Conservation (phyloP, 2,113 vertebrate genomes). For the Trachemys scripta region DNA sequence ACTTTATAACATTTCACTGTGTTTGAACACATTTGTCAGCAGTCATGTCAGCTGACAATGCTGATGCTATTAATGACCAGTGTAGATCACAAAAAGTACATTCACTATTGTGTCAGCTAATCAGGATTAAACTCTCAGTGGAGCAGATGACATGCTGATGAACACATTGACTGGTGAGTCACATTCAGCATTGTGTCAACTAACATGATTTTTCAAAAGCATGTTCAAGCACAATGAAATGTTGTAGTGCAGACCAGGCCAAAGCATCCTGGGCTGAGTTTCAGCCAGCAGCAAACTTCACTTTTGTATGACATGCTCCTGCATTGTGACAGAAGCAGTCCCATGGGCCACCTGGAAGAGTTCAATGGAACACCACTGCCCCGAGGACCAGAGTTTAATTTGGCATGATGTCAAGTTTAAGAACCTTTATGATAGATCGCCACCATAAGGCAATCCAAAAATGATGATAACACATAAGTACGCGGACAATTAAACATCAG, state of each 20-base stretch:
- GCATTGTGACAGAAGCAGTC: not conserved
- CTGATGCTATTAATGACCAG: not conserved
- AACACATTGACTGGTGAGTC: not conserved
- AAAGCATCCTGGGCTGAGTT: not conserved
- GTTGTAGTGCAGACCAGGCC: not conserved
- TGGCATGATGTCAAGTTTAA: not conserved
- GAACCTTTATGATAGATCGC: not conserved
- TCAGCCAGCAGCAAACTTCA: not conserved
- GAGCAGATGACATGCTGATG: not conserved
- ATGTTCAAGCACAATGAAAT: not conserved
- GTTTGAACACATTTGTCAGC: not conserved
- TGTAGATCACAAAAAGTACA: not conserved
- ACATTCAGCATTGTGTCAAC: not conserved
- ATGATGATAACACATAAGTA: not conserved
- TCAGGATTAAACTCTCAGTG: not conserved
- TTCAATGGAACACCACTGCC: not conserved
- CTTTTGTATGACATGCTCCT: not conserved
- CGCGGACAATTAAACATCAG: not conserved
- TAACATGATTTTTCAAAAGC: not conserved
- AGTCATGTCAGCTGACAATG: not conserved
- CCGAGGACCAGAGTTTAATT: not conserved
- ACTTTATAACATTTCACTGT: not conserved
- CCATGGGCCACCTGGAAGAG: not conserved
- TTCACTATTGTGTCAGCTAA: not conserved
- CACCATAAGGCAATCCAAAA: not conserved